Base-by-base conservation (phyloP, 2,797 vertebrate species). In the Gadopsis marmoratus region DNA sequence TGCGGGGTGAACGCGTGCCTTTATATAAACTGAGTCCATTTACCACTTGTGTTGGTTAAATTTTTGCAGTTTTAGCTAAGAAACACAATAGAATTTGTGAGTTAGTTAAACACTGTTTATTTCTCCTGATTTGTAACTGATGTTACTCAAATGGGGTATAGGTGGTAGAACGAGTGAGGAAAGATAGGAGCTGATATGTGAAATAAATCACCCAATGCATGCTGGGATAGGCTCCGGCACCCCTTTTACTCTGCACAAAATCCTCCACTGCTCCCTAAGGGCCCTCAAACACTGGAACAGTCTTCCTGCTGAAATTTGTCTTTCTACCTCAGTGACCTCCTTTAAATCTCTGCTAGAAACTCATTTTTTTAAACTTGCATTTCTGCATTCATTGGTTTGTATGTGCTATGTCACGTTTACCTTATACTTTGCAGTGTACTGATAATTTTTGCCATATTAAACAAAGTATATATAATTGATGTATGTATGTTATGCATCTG, bases 241-340 rank as follows among this genome's bases (percentile, higher is more conserved):
- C 9, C 41, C 6, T 35, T 59, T 23, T 50, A 23, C 14, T 67
- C 29, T 13, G 71, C 37, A 56, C 31, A 67, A 75, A 26, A 53
- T 23, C 6, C 0, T 23, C 4, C 12, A 39, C 33, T 50, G 17
- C 19, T 37, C 43, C 59, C 17, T 4, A 45, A 33, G 3, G 29
- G n/a, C 51, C 21, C 64, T 26, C 19, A 68, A 33, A 76, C 23
- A 31, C 54, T 59, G 45, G 3, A 71, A 71, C 37, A 56, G 6
- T 37, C 45, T 37, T 47, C 43, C 51, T 43, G 17, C 59, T 71
- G 29, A 51, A 71, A 51, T 71, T 9, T 0, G 7, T 41, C 19
- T 31, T 75, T 67, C 45, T 53, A 23, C 33, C 33, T 31, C 53
- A 43, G 14, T 60, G 19, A 45, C 33, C n/a, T 65, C 7, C 6